Evolutionary conservation across 2,113 vertebrate genomes (phyloP).

Genomic region (Aspiorhynchus laticeps): DNA sequence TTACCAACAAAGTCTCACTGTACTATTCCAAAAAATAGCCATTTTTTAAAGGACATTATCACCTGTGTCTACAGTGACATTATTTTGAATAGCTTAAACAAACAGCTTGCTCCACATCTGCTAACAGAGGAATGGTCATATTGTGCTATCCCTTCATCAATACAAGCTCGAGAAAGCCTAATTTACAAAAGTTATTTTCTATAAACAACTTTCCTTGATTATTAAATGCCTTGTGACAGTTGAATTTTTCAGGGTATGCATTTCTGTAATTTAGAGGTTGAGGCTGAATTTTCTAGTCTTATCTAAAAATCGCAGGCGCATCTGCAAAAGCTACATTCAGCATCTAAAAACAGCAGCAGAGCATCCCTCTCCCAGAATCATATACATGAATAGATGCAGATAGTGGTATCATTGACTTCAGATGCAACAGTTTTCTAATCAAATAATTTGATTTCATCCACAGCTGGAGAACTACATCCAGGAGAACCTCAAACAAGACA

Average conservation of each 20-base stretch:
- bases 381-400: not conserved
- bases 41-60: too few species aligned
- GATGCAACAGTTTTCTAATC: not conserved
- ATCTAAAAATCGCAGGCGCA: not conserved
- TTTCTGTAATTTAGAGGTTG: not conserved
- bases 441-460: constrained; percentile 55
- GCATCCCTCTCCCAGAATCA: not conserved
- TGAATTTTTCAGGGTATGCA: not conserved
- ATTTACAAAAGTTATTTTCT: too few species aligned
- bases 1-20: too few species aligned
- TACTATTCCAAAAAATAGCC: too few species aligned
- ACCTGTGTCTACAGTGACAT: too few species aligned
- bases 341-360: constrained; percentile 4
- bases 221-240: too few species aligned
- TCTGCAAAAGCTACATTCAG: constrained; percentile 23
- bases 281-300: not conserved
- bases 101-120: too few species aligned
- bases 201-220: too few species aligned
- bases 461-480: constrained; percentile 97
- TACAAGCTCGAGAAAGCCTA: too few species aligned
- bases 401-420: not conserved
- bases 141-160: too few species aligned
- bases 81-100: too few species aligned
- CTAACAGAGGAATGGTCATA: too few species aligned
- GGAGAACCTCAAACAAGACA: constrained; percentile 93